Evolutionary conservation across 2,113 vertebrate genomes (phyloP).

Genomic region (Heterotis niloticus): DNA sequence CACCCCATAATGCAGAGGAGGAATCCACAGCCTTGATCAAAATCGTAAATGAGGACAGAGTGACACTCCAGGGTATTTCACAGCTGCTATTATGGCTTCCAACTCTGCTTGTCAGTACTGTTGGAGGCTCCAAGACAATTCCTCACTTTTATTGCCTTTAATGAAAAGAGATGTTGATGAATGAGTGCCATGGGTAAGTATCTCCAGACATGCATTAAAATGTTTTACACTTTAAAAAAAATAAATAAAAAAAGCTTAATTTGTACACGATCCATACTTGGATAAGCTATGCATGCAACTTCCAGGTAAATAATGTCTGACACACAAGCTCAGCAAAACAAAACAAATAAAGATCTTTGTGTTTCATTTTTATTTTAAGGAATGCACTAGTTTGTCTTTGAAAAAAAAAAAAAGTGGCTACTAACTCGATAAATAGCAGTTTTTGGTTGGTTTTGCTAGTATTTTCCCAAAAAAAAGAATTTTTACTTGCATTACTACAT

Average conservation of each 20-base stretch:
- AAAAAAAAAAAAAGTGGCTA: no score
- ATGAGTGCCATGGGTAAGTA: conserved; percentile 5
- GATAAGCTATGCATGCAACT: no score
- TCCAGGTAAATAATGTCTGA: no score
- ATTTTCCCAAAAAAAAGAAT: no score
- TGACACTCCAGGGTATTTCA: conserved; percentile 62
- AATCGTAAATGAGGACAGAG: conserved; percentile 62
- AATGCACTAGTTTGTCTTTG: no score
- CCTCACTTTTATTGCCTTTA: conserved; percentile 1
- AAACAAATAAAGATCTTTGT: not conserved
- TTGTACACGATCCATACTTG: not conserved
- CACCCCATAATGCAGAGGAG: conserved; percentile 60
- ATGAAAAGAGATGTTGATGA: conserved; percentile 37
- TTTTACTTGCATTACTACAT: no score
- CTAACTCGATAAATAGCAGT: no score
- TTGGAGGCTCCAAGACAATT: conserved; percentile 45
- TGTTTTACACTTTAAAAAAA: not conserved
- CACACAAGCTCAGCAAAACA: no score
- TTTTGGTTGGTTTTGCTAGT: no score
- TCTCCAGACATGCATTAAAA: conserved; percentile 10
- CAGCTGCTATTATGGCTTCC: conserved; percentile 48
- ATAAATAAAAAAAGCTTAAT: not conserved
- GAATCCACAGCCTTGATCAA: conserved; percentile 54
- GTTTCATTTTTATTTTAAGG: no score
- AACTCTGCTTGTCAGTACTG: conserved; percentile 47